Percentiles rank a stretch among this genome's conserved stretches.
phyloP scores from a whole-genome alignment of 2,888 invertebrate genomes.

The Philopedon plagiatum region DNA sequence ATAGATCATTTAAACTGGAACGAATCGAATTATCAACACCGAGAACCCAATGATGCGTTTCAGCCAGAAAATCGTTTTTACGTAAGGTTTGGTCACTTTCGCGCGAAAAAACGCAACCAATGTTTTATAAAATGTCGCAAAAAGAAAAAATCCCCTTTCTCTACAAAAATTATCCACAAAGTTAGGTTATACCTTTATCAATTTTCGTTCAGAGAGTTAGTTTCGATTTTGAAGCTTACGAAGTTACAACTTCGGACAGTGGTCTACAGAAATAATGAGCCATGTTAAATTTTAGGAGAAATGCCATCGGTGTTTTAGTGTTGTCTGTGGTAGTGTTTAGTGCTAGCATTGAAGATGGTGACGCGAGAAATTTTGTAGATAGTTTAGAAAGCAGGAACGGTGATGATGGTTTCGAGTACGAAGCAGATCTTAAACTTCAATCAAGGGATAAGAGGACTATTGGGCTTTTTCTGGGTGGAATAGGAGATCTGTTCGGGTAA shows the following conservation, averaged over 20 bases:
- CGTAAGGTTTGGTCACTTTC: constrained; percentile 48
- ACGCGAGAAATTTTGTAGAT: constrained; percentile 18
- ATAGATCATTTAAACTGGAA: constrained; percentile 39
- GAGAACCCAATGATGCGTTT: constrained; percentile 45
- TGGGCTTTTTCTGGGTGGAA: constrained; percentile 63
- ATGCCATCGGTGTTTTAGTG: constrained; percentile 50
- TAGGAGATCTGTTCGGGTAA: constrained; percentile 67
- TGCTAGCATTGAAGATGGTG: constrained; percentile 24
- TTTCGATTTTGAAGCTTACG: constrained; percentile 26
- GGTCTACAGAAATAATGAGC: constrained; percentile 53
- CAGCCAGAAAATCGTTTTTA: constrained; percentile 45
- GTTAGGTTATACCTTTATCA: constrained; percentile 15
- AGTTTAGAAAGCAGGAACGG: constrained; percentile 3
- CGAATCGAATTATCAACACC: constrained; percentile 43
- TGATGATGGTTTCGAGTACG: constrained; percentile 26
- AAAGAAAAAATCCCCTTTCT: constrained; percentile 42
- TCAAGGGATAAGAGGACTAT: constrained; percentile 64
- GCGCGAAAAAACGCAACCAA: constrained; percentile 31
- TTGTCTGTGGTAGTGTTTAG: constrained; percentile 45
- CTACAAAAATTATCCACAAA: constrained; percentile 25
- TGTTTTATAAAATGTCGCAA: constrained; percentile 45
- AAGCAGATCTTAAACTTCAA: constrained; percentile 30
- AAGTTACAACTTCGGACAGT: constrained; percentile 22
- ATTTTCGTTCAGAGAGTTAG: constrained; percentile 20
- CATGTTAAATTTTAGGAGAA: constrained; percentile 55